phyloP scores from a whole-genome alignment of 1,140 invertebrate genomes.

The Tetragnatha versicolor region DNA sequence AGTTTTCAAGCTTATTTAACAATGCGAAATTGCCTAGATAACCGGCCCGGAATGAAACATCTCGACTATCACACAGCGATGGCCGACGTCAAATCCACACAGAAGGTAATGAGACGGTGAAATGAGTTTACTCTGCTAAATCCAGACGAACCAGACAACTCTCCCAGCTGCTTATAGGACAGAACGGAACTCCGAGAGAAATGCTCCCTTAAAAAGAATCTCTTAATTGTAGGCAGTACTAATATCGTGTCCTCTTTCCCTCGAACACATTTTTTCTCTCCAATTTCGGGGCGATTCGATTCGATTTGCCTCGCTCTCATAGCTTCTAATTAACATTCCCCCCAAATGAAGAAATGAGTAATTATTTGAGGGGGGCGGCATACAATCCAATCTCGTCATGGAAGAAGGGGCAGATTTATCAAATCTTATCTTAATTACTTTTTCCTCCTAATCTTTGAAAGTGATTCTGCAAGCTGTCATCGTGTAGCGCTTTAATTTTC shows the following conservation, averaged over 20 bases:
- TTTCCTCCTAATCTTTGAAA: not conserved
- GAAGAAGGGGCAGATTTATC: not conserved
- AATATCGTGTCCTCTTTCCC: not conserved
- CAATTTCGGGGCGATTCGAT: not conserved
- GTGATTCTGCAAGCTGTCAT: not conserved
- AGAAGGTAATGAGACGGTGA: too few relatives aligned
- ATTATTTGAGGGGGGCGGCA: conserved; percentile 15
- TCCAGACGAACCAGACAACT: too few relatives aligned
- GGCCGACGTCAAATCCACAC: too few relatives aligned
- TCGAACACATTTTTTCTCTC: not conserved
- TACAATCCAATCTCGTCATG: not conserved
- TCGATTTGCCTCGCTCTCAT: not conserved
- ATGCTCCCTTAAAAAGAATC: not conserved
- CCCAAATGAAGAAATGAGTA: not conserved
- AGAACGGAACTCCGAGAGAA: too few relatives aligned
- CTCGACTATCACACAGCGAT: too few relatives aligned
- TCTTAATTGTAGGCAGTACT: not conserved
- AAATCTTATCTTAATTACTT: conserved; percentile 17
- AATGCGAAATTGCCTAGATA: too few relatives aligned
- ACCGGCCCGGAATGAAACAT: too few relatives aligned
- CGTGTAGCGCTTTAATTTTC: conserved; percentile 1
- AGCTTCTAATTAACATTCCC: conserved; percentile 10
- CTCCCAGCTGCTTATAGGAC: too few relatives aligned
- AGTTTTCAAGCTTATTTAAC: too few relatives aligned
- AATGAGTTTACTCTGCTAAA: too few relatives aligned